These are phyloP conservation scores for Pimpla rufipes DNA, from an alignment of 2,888 invertebrate species.

Conservation along the genomic window DNA sequence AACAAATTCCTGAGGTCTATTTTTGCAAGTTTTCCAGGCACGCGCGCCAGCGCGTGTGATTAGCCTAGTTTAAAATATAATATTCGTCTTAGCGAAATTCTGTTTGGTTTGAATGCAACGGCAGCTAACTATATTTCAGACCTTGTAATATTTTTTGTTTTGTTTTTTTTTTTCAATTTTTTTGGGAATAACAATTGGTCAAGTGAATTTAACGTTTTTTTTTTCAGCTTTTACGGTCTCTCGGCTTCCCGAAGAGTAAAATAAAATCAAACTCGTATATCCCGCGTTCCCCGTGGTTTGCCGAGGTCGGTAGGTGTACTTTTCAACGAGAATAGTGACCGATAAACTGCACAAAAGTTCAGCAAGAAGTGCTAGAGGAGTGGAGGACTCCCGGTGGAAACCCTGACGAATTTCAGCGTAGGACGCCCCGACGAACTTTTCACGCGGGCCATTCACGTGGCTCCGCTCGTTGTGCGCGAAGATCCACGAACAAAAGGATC, in stretches of 20 bases:
- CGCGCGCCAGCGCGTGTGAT: no score
- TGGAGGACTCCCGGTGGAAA: conserved; percentile 7
- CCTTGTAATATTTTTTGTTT: no score
- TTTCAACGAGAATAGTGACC: conserved; percentile 6
- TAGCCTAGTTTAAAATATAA: no score
- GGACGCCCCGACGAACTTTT: conserved; percentile 26
- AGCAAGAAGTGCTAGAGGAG: background rate
- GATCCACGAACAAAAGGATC: conserved; percentile 50
- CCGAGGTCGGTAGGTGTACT: background rate
- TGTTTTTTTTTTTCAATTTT: background rate
- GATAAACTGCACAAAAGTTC: background rate
- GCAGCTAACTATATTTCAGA: no score
- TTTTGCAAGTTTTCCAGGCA: no score
- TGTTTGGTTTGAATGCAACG: no score
- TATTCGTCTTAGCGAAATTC: no score
- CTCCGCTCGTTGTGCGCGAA: conserved; percentile 37
- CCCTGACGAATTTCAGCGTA: conserved; percentile 55
- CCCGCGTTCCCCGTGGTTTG: background rate
- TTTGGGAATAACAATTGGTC: no score
- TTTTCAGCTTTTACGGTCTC: background rate
- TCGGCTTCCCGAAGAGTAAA: background rate
- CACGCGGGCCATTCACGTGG: conserved; percentile 38
- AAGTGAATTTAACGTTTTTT: background rate
- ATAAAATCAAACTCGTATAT: background rate
- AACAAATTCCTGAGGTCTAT: no score